Base-by-base conservation (phyloP, 30 jellyfish, hydroid and myxozoan genomes). In the Turritopsis dohrnii region DNA sequence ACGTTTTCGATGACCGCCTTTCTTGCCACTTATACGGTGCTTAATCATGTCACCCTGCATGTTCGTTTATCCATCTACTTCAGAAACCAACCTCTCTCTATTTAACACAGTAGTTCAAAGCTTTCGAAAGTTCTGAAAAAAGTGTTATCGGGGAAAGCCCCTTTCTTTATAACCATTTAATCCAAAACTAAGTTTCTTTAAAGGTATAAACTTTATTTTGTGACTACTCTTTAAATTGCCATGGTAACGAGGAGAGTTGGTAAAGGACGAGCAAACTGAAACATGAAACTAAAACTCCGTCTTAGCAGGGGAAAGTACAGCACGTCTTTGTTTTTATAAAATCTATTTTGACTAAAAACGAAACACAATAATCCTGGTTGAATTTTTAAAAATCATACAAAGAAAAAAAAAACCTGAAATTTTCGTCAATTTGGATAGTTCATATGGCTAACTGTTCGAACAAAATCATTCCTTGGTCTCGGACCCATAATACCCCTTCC, bases 401-500 rank as follows among this genome's bases (percentile, higher is more conserved):
- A 41, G 9, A 41, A 41, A 41, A 41, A 41, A 41, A 41, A 41
- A 41, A 41, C 13, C 60, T 41, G 5, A 41, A 13, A 41, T 41
- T 41, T 41, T 41, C 60, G 60, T 41, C 60, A 41, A 41, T 41
- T 41, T 13, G 5, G 60, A 13, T 41, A 41, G 60, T 41, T 41
- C n/a, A 41, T 41, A 41, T 41, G n/a, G n/a, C n/a, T n/a, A n/a
- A n/a, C n/a, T n/a, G n/a, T n/a, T n/a, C 77, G 77, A n/a, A 69
- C 30, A 69, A 69, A 69, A 19, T 69, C 77, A n/a, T 23, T n/a
- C 30, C 77, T 23, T 19, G 9, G 77, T 69, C 77, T 9, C 30
- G 77, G 77, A 69, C 77, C 77, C 77, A 69, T 69, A 21, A 69
- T 69, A 69, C 77, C 77, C 28, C 77, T 23, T 21, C 77, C 77